Evolutionary conservation across 2,888 invertebrate species (phyloP).

Genomic region (Drosophila flavopinicola): DNA sequence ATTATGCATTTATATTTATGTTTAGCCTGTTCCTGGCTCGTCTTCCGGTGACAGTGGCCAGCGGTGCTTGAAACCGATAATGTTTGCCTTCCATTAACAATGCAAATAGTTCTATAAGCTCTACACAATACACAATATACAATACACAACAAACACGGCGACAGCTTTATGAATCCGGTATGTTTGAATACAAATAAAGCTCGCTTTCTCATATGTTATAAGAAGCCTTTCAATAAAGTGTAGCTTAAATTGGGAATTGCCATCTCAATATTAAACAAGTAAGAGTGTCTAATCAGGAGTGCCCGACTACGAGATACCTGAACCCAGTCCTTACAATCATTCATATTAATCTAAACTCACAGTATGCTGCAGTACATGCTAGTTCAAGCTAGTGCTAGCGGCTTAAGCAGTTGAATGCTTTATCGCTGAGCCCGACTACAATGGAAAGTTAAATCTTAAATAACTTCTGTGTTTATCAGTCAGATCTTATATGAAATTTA

Average conservation of each 20-base stretch:
- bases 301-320: too few species aligned
- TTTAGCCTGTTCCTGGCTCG: conserved; percentile 11
- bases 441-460: too few species aligned
- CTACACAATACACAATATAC: conserved; percentile 6
- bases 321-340: too few species aligned
- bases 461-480: too few species aligned
- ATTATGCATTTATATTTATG: too few species aligned
- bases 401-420: too few species aligned
- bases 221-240: conserved; percentile 54
- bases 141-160: conserved; percentile 19
- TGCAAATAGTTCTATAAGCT: conserved; percentile 46
- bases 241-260: conserved; percentile 23
- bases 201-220: conserved; percentile 21
- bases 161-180: neutral
- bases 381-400: too few species aligned
- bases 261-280: conserved; percentile 4
- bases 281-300: too few species aligned
- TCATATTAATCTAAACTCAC: too few species aligned
- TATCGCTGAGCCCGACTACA: too few species aligned
- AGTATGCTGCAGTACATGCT: too few species aligned
- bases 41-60: conserved; percentile 10
- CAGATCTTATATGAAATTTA: too few species aligned
- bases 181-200: conserved; percentile 1
- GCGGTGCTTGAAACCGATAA: conserved; percentile 38
- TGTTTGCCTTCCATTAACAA: conserved; percentile 65